These are phyloP conservation scores for Muscicapa comitata DNA, from an alignment of 2,797 vertebrate species.

Conservation along the genomic window DNA sequence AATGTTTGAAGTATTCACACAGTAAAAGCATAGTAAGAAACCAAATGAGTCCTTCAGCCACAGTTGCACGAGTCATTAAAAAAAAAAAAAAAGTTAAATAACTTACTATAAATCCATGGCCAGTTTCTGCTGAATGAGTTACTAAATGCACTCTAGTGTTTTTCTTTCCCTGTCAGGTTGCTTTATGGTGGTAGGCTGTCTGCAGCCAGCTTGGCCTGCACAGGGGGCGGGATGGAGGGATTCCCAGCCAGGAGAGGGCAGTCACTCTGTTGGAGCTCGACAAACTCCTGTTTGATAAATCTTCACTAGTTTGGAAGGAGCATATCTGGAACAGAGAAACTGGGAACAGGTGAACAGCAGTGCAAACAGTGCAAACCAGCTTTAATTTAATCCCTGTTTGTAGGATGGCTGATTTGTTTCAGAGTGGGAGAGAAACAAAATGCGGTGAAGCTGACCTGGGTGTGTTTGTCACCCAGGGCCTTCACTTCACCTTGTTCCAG, in stretches of 20 bases:
- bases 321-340: fast-evolving
- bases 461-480: not conserved
- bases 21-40: not conserved
- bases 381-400: not conserved
- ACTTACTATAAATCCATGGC: not conserved
- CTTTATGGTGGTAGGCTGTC: not conserved
- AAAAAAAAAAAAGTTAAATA: not conserved
- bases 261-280: not conserved
- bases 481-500: not conserved
- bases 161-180: not conserved
- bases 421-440: not conserved
- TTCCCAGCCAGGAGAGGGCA: not conserved
- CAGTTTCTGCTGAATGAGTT: not conserved
- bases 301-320: not conserved
- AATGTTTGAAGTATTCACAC: not conserved
- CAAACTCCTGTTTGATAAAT: not conserved
- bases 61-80: not conserved
- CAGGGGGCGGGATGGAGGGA: fast-evolving
- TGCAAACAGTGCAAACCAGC: not conserved
- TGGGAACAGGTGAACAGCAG: not conserved
- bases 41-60: not conserved
- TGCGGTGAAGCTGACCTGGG: fast-evolving
- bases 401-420: not conserved
- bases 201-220: not conserved
- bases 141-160: fast-evolving